A percentile compares a stretch with the other conserved stretches of the same genome.
Conservation (phyloP, 2,113 vertebrate species). For the Gulo gulo region DNA sequence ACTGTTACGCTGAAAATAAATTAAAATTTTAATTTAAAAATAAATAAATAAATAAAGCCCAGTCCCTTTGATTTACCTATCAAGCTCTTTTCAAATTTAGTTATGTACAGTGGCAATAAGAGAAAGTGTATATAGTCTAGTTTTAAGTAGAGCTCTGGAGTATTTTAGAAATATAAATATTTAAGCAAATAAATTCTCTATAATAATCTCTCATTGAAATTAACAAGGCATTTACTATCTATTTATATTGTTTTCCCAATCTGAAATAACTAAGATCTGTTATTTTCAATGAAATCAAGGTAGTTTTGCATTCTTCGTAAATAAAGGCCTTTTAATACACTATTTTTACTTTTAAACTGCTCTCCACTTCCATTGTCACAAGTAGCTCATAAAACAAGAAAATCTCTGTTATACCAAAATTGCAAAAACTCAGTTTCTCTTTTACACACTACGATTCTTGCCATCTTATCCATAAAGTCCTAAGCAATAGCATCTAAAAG, state of each 20-base stretch:
- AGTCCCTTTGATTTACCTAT: neutral
- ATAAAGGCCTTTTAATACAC: neutral
- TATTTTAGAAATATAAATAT: neutral
- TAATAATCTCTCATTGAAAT: neutral
- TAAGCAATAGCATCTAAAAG: neutral
- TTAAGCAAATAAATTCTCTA: neutral
- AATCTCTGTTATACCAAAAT: neutral
- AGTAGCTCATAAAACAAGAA: neutral
- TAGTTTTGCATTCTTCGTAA: neutral
- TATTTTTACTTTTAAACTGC: neutral
- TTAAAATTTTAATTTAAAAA: too few relatives aligned
- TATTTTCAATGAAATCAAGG: neutral
- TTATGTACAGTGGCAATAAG: neutral
- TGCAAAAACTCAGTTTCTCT: neutral
- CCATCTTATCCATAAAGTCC: neutral
- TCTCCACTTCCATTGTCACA: neutral
- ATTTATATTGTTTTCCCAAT: neutral
- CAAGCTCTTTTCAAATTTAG: neutral
- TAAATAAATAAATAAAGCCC: too few relatives aligned
- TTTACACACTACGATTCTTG: neutral
- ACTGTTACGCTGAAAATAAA: too few relatives aligned
- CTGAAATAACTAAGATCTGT: neutral
- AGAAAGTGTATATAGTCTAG: neutral
- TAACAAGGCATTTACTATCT: neutral
- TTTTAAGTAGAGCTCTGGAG: neutral